Conservation (phyloP, 2,888 invertebrate genomes). For the Empis stercorea region DNA sequence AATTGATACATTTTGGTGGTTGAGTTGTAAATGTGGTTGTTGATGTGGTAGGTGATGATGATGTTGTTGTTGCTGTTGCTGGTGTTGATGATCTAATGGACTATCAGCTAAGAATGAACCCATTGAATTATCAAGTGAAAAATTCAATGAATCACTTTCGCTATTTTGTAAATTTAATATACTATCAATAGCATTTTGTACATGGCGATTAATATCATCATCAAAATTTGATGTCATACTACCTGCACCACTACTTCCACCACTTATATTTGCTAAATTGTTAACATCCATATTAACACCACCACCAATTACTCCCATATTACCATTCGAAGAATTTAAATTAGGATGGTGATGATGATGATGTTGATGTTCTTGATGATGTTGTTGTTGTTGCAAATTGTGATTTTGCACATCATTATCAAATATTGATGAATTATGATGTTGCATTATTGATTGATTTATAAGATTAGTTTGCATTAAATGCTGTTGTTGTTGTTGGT, state of each 20-base stretch:
- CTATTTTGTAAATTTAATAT: conserved; percentile 55
- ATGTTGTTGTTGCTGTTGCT: conserved; percentile 1
- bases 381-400: not conserved
- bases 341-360: conserved; percentile 22
- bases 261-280: conserved; percentile 15
- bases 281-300: conserved; percentile 10
- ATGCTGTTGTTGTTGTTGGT: conserved; percentile 15
- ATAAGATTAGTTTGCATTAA: not conserved
- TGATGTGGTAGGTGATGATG: conserved; percentile 2
- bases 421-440: no score
- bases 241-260: conserved; percentile 8
- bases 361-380: conserved; percentile 9
- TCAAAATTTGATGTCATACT: conserved; percentile 33
- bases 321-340: no score
- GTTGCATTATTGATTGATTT: conserved; percentile 1
- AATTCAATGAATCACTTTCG: conserved; percentile 36
- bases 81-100: conserved; percentile 27
- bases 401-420: conserved; percentile 3
- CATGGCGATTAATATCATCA: conserved; percentile 61
- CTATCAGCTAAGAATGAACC: conserved; percentile 34
- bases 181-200: conserved; percentile 68
- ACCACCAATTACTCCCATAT: no score
- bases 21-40: conserved; percentile 2
- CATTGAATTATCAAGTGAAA: conserved; percentile 30
- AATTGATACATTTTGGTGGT: conserved; percentile 1